These are phyloP conservation scores for Atlantisia rogersi DNA, from an alignment of 2,113 vertebrate species.

Conservation along the genomic window DNA sequence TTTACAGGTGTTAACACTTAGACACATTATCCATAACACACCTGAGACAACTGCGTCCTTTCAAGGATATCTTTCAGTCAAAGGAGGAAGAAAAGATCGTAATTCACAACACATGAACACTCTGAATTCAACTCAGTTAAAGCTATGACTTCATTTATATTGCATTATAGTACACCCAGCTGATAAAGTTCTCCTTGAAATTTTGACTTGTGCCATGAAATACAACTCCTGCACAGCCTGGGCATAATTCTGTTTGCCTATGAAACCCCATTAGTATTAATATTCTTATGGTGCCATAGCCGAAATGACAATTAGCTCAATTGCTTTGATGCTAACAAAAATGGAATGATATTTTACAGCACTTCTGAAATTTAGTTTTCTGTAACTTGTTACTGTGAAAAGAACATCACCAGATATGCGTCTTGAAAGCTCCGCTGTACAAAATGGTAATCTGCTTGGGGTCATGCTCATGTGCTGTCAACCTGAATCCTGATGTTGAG, in stretches of 20 bases:
- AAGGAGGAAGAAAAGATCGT: background rate
- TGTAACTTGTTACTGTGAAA: background rate
- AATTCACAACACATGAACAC: background rate
- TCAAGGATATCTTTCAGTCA: background rate
- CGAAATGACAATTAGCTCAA: background rate
- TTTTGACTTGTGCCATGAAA: background rate
- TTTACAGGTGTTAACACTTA: background rate
- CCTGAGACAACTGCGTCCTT: background rate
- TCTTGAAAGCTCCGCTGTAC: background rate
- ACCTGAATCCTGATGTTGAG: background rate
- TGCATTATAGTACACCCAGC: background rate
- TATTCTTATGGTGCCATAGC: background rate
- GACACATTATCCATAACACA: background rate
- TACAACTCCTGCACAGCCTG: background rate
- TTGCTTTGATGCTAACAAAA: background rate
- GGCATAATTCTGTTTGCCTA: background rate
- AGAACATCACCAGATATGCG: background rate
- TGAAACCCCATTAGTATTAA: background rate
- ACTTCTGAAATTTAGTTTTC: background rate
- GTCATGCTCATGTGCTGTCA: background rate
- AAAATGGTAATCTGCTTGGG: background rate
- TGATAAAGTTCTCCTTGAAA: conserved; percentile 6
- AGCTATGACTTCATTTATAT: background rate
- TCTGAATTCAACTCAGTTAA: background rate
- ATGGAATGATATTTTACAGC: background rate